These are phyloP conservation scores for Sitta carolinensis DNA, from an alignment of 2,797 vertebrate species.

Conservation along the genomic window DNA sequence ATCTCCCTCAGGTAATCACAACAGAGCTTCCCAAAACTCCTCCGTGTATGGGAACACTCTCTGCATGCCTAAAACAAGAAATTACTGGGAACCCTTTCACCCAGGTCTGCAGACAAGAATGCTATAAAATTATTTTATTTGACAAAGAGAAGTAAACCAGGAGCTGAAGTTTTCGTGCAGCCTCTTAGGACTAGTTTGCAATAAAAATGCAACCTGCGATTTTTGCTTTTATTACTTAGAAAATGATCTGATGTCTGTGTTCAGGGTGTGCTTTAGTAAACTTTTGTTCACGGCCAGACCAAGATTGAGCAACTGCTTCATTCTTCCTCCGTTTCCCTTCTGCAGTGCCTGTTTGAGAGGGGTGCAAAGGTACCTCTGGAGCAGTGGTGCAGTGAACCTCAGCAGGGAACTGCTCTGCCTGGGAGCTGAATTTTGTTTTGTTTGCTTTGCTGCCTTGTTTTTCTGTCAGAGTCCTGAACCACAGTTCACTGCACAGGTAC, in stretches of 20 bases:
- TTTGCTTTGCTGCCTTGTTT: background rate
- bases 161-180: background rate
- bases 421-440: background rate
- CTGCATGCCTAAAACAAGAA: background rate
- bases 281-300: background rate
- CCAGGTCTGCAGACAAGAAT: background rate
- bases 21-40: background rate
- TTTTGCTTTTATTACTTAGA: background rate
- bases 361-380: background rate
- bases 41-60: background rate
- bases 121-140: background rate
- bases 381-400: background rate
- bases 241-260: background rate
- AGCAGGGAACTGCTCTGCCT: background rate
- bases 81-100: background rate
- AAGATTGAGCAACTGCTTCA: background rate
- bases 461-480: background rate
- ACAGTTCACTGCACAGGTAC: background rate
- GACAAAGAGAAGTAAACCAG: background rate
- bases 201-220: background rate
- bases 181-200: background rate
- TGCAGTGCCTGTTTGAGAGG: background rate
- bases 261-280: background rate
- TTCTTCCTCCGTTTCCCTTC: background rate
- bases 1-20: slow-evolving; percentile 85